phyloP scores from a whole-genome alignment of 2,797 vertebrate species.

The Lithobates sylvaticus region DNA sequence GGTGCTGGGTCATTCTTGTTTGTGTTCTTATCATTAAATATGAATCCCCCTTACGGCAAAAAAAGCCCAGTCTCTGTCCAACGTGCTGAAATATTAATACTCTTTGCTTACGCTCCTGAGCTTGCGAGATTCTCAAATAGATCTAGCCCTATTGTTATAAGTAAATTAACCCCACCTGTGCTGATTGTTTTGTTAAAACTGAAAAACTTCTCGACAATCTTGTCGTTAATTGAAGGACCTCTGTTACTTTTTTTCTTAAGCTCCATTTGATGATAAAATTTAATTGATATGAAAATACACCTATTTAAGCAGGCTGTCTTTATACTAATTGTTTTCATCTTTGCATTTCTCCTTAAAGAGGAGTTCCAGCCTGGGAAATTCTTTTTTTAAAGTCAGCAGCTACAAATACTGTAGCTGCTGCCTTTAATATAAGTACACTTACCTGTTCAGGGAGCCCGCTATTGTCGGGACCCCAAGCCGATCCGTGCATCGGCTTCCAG shows the following conservation, averaged over 20 bases:
- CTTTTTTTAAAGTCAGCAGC: no score
- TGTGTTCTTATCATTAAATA: slow-evolving; percentile 64
- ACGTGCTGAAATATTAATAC: slow-evolving; percentile 66
- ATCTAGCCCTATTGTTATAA: neutral
- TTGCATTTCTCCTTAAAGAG: no score
- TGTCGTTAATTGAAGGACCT: neutral
- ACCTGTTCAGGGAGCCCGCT: no score
- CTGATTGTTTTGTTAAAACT: neutral
- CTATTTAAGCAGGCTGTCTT: no score
- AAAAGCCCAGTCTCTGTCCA: slow-evolving; percentile 59
- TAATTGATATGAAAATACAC: neutral
- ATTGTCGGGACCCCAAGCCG: no score
- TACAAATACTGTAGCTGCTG: no score
- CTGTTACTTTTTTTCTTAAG: neutral
- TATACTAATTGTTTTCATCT: no score
- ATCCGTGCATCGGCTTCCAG: no score
- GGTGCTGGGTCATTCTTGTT: slow-evolving; percentile 16
- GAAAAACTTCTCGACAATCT: neutral
- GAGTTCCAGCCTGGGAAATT: no score
- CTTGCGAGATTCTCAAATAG: slow-evolving; percentile 10
- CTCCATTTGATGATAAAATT: neutral
- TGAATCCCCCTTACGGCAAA: slow-evolving; percentile 64
- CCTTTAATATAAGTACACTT: no score
- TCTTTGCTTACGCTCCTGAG: slow-evolving; percentile 30
- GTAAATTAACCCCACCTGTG: slow-evolving; percentile 8